These are phyloP conservation scores for Rugalucina vietnamica DNA, from an alignment of 2,888 invertebrate genomes.

Conservation along the genomic window DNA sequence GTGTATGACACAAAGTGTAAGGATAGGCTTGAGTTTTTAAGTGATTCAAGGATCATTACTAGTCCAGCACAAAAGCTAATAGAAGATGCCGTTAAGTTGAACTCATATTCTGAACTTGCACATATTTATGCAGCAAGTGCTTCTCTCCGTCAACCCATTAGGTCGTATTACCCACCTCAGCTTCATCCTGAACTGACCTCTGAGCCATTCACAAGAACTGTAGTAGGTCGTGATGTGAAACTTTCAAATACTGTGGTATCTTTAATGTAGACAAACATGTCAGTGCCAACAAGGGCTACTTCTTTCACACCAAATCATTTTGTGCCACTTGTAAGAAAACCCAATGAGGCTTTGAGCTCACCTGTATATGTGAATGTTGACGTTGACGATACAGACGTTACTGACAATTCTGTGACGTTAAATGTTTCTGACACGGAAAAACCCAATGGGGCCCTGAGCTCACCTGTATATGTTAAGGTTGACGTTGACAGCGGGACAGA, in stretches of 20 bases:
- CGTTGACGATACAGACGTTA: no score
- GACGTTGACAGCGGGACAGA: no score
- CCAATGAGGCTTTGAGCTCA: neutral
- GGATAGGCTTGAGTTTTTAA: neutral
- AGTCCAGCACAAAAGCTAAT: neutral
- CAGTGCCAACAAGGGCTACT: neutral
- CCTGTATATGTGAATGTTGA: no score
- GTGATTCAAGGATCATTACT: neutral
- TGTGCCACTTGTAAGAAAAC: neutral
- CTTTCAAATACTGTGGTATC: neutral
- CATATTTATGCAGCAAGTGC: neutral
- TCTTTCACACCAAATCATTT: neutral
- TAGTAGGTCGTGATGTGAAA: neutral
- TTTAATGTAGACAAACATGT: neutral
- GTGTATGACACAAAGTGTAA: neutral
- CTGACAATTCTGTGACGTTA: no score
- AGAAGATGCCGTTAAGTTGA: neutral
- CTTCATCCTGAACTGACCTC: neutral
- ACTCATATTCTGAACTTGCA: no score
- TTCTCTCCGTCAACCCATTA: neutral
- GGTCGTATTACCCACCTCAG: neutral
- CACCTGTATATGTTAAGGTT: no score
- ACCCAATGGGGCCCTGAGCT: no score
- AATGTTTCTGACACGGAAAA: no score
- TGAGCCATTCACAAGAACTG: slow-evolving; percentile 1